A percentile compares a stretch with the other conserved stretches of the same genome.
These are phyloP conservation scores for Euura saliciscinereae DNA, from an alignment of 1,140 invertebrate species.

Conservation along the genomic window DNA sequence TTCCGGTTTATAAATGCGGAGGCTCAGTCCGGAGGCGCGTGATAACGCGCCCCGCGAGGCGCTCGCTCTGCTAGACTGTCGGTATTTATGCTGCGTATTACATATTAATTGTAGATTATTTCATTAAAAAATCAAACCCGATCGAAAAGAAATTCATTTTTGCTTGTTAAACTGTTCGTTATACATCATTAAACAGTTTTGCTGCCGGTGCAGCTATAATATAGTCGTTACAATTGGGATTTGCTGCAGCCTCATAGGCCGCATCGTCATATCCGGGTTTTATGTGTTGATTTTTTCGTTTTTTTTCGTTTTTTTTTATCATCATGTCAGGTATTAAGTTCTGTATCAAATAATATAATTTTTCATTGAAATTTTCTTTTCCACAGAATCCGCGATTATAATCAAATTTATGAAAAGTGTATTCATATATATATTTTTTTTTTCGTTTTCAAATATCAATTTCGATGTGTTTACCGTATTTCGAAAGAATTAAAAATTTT, in stretches of 20 bases:
- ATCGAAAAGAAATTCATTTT: conserved; percentile 56
- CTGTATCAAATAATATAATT: no score
- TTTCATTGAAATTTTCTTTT: no score
- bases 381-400: no score
- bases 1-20: conserved; percentile 63
- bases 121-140: conserved; percentile 64
- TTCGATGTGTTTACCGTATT: background rate
- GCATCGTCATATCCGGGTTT: conserved; percentile 37
- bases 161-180: conserved; percentile 53
- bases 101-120: conserved; percentile 58
- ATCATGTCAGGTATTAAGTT: no score
- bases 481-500: background rate
- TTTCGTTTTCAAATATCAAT: background rate
- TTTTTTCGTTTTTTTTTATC: no score
- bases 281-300: no score
- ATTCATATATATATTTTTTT: no score
- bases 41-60: conserved; percentile 55
- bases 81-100: conserved; percentile 61
- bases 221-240: conserved; percentile 37
- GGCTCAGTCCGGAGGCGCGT: conserved; percentile 53
- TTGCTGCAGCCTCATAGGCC: background rate
- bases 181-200: background rate
- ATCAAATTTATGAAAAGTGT: no score
- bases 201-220: conserved; percentile 20
- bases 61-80: conserved; percentile 63